A percentile compares a stretch with the other conserved stretches of the same genome.
Conservation (phyloP, 2,888 invertebrate genomes). For the Aleiodes testaceus region DNA sequence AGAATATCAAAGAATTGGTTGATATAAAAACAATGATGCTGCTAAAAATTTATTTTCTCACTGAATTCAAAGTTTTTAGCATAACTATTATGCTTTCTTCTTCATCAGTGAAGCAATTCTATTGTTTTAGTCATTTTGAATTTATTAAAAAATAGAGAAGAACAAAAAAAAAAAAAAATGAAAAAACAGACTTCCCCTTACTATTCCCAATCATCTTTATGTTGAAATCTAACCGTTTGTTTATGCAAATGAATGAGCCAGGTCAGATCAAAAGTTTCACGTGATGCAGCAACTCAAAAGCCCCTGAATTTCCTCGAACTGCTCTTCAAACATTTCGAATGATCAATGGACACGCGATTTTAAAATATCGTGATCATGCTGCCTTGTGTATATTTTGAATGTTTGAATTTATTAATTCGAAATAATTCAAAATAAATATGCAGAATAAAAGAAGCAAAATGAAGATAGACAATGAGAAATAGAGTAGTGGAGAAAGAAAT, state of each 20-base stretch:
- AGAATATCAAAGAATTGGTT: too few species aligned
- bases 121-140: too few species aligned
- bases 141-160: background rate
- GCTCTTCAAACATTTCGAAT: constrained; percentile 24
- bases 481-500: constrained; percentile 17
- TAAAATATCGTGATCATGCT: constrained; percentile 16
- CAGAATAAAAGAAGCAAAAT: background rate
- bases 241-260: constrained; percentile 13
- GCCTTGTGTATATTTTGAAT: constrained; percentile 1
- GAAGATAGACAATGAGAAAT: constrained; percentile 2
- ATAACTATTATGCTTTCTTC: too few species aligned
- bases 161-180: background rate
- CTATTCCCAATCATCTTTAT: too few species aligned
- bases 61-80: too few species aligned
- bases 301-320: constrained; percentile 1
- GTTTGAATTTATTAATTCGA: constrained; percentile 13
- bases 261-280: constrained; percentile 20
- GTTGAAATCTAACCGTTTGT: constrained; percentile 11
- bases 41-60: too few species aligned
- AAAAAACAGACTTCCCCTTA: background rate
- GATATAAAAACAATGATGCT: too few species aligned
- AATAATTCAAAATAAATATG: background rate
- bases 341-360: constrained; percentile 26
- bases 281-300: constrained; percentile 10
- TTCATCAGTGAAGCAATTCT: too few species aligned